These are phyloP conservation scores for Parnassius orleans DNA, from an alignment of 2,888 invertebrate species.

Conservation along the genomic window DNA sequence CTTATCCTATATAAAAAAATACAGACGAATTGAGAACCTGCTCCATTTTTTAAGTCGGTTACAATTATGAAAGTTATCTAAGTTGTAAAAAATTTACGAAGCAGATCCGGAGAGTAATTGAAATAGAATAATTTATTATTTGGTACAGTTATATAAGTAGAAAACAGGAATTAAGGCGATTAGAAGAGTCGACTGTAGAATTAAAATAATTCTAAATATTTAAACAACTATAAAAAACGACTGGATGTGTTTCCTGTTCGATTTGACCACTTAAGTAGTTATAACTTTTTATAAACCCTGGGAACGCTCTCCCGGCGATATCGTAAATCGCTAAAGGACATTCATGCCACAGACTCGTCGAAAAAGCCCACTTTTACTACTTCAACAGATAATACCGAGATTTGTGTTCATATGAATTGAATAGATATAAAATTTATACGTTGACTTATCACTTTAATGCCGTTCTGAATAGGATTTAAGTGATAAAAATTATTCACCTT, in stretches of 20 bases:
- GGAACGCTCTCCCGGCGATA: slow-evolving; percentile 40
- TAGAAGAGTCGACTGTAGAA: neutral
- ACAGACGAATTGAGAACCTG: no score
- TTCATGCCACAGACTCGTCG: slow-evolving; percentile 42
- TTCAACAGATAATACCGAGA: slow-evolving; percentile 33
- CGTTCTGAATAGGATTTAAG: slow-evolving; percentile 13
- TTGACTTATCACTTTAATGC: slow-evolving; percentile 25
- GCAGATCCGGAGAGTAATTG: no score
- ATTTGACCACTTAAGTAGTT: slow-evolving; percentile 30
- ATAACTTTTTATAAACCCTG: slow-evolving; percentile 48
- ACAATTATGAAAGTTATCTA: no score
- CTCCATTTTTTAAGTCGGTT: no score
- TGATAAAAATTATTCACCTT: slow-evolving; percentile 22
- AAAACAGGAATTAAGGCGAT: no score
- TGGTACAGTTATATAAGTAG: no score
- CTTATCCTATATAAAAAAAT: no score
- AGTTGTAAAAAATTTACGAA: no score
- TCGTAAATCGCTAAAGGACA: slow-evolving; percentile 46
- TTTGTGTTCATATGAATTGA: slow-evolving; percentile 41
- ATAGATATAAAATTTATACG: slow-evolving; percentile 40
- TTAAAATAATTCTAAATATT: neutral
- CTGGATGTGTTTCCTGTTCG: slow-evolving; percentile 34
- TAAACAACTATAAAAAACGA: slow-evolving; percentile 21
- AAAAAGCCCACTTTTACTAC: slow-evolving; percentile 41
- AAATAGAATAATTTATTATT: no score